Evolutionary conservation across 1,140 invertebrate genomes (phyloP), one percentile per base, ranked within the genome.

Genomic region (Drepana arcuata): DNA sequence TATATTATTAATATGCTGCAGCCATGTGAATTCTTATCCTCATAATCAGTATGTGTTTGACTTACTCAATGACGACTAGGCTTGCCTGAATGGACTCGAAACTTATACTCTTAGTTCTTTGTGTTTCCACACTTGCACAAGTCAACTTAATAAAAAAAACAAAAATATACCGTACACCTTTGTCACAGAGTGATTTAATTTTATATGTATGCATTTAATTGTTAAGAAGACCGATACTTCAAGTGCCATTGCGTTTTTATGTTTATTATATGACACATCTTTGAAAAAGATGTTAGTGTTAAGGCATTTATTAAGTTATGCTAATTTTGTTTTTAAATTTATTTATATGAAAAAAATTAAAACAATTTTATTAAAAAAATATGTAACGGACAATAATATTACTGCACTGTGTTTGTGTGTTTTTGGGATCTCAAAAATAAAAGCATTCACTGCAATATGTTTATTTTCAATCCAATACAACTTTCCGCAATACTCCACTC

Each of bases 391-490:
- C 56, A 40, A 43, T 42, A 47, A 49, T 39, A 36, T 47, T 46
- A 52, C 56, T 74, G 65, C 70, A 78, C 72, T 56, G 64, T 77
- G 64, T 79, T 75, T 70, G 69, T 64, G 74, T 78, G 71, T 81
- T 81, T 78, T 78, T 81, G 73, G 66, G 77, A 78, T 78, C 73
- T 78, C 73, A 78, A 75, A 74, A 81, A 78, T 81, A 79, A 73
- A 79, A 71, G 42, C 67, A 69, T 67, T 64, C 59, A 68, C 54
- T 68, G 64, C 57, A 65, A 44, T 25, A 32, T 32, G 12, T 38
- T 13, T 50, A 24, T 40, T 45, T 53, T 52, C 31, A 13, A n/a
- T n/a, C n/a, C n/a, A n/a, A n/a, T n/a, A n/a, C n/a, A n/a, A n/a
- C n/a, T n/a, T n/a, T n/a, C n/a, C n/a, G n/a, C n/a, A n/a, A n/a